These are phyloP conservation scores for Halcyon malimbica DNA, from an alignment of 2,113 vertebrate species.

Conservation along the genomic window DNA sequence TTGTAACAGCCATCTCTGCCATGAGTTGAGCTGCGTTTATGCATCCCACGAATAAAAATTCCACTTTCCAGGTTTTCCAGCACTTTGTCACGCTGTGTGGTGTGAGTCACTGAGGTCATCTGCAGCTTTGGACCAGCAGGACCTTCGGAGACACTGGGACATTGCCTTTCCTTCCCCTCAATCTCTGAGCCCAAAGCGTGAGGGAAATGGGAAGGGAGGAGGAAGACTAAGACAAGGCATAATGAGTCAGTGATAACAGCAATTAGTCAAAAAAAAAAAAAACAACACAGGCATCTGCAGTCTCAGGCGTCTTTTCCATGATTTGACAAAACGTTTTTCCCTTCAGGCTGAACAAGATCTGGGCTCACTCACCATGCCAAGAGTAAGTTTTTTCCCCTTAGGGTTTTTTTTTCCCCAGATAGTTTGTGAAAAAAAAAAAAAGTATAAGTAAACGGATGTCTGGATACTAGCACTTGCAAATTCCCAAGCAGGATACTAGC, in stretches of 20 bases:
- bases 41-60: not conserved
- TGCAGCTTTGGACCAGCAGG: not conserved
- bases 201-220: not conserved
- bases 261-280: not conserved
- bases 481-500: not conserved
- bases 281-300: not conserved
- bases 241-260: not conserved
- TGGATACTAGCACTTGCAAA: not conserved
- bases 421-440: not conserved
- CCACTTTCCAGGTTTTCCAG: not conserved
- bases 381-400: not conserved
- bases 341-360: not conserved
- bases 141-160: not conserved
- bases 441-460: not conserved
- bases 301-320: not conserved
- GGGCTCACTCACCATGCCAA: not conserved
- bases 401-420: not conserved
- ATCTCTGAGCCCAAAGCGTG: rapidly evolving
- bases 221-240: not conserved
- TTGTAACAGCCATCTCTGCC: not conserved
- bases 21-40: not conserved
- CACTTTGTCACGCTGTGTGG: not conserved
- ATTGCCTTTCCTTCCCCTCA: not conserved
- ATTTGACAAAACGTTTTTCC: not conserved
- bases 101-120: not conserved